Conservation (phyloP, 2,113 vertebrate species). For the Verasper variegatus region DNA sequence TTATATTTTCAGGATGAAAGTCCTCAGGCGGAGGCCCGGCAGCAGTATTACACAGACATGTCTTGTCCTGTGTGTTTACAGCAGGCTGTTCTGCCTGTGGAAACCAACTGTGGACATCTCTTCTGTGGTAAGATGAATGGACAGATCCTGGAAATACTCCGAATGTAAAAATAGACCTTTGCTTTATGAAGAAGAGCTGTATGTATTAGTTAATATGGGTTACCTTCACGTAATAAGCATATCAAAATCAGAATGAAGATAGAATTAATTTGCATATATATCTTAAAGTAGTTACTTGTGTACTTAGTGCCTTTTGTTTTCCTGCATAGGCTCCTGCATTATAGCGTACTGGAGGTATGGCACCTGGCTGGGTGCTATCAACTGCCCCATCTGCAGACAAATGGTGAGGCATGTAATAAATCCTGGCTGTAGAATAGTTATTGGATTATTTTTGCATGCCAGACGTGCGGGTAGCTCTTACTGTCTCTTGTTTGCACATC, state of each 20-base stretch:
- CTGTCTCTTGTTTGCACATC: no score
- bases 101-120: conserved; percentile 98
- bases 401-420: conserved; percentile 82
- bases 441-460: neutral
- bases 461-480: no score
- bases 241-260: neutral
- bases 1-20: conserved; percentile 81
- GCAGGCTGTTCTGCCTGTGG: conserved; percentile 92
- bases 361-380: conserved; percentile 95
- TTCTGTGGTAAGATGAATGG: conserved; percentile 89
- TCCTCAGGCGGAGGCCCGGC: conserved; percentile 80
- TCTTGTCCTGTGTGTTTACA: conserved; percentile 97
- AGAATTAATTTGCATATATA: neutral
- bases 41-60: conserved; percentile 96
- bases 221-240: neutral
- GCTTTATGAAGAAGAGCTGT: neutral
- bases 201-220: neutral
- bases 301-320: neutral
- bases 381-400: conserved; percentile 97
- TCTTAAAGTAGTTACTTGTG: neutral
- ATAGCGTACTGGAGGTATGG: conserved; percentile 97
- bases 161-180: neutral
- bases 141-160: neutral
- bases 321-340: conserved; percentile 88
- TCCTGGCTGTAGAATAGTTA: neutral